A percentile compares a stretch with the other conserved stretches of the same genome.
These are phyloP conservation scores for Drosophila obscura DNA, from an alignment of 1,140 invertebrate species.

Conservation along the genomic window DNA sequence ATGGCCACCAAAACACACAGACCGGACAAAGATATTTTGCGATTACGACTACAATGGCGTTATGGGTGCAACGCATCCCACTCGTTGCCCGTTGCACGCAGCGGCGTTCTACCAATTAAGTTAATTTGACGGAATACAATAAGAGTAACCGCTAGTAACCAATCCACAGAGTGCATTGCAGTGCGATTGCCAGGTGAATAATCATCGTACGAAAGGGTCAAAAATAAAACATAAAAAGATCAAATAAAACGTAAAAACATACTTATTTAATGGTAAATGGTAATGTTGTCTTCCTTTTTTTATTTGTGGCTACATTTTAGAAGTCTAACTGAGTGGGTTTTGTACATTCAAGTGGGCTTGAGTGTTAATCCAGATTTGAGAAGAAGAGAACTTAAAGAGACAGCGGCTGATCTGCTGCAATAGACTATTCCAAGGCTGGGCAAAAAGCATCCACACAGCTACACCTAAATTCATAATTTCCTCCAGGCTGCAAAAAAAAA, in stretches of 20 bases:
- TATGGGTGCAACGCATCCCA: too few species aligned
- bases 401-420: conserved; percentile 3
- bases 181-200: background rate
- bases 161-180: conserved; percentile 16
- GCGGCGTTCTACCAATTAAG: conserved; percentile 64
- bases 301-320: background rate
- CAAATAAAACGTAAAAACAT: conserved; percentile 30
- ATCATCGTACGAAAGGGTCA: background rate
- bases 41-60: background rate
- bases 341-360: background rate
- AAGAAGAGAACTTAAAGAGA: background rate
- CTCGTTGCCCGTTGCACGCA: conserved; percentile 21
- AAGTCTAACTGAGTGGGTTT: background rate
- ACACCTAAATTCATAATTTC: conserved; percentile 72
- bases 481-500: conserved; percentile 37
- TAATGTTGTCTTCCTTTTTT: conserved; percentile 3
- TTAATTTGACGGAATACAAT: conserved; percentile 80
- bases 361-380: too few species aligned
- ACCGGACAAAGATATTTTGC: conserved; percentile 13
- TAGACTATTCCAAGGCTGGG: background rate
- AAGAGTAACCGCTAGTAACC: conserved; percentile 64
- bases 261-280: conserved; percentile 29
- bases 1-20: background rate
- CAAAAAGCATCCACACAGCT: conserved; percentile 7
- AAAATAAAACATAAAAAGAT: conserved; percentile 16